phyloP scores from a whole-genome alignment of 2,797 vertebrate species.

The Syngnathus rostellatus region DNA sequence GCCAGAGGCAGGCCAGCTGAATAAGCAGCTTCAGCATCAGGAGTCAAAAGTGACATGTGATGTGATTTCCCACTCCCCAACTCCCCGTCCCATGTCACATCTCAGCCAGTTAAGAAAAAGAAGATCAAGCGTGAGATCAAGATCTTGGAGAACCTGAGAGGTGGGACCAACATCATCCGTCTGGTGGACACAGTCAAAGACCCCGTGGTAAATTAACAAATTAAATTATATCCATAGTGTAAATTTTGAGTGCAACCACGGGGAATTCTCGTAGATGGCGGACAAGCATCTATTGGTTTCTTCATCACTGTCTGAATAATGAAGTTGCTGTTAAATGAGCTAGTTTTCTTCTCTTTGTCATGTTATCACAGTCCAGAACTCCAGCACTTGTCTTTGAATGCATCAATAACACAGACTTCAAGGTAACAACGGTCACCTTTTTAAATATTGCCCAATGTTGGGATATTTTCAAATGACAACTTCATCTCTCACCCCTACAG shows the following conservation, averaged over 20 bases:
- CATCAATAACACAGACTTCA: slow-evolving; percentile 99
- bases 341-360: slow-evolving; percentile 9
- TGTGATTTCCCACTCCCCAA: not conserved
- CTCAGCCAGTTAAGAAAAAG: slow-evolving; percentile 97
- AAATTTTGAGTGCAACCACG: no score
- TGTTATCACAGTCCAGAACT: slow-evolving; percentile 85
- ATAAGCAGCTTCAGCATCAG: slow-evolving; percentile 23
- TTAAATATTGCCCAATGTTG: not conserved
- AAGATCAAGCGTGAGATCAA: slow-evolving; percentile 99
- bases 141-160: slow-evolving; percentile 95
- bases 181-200: slow-evolving; percentile 97
- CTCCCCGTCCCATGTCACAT: not conserved
- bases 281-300: not conserved
- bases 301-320: not conserved
- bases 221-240: not conserved
- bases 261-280: not conserved
- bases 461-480: not conserved
- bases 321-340: not conserved
- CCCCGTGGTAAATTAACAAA: slow-evolving; percentile 78
- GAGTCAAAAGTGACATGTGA: slow-evolving; percentile 8
- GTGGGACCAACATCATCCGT: slow-evolving; percentile 97
- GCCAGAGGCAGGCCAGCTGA: slow-evolving; percentile 8
- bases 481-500: slow-evolving; percentile 60
- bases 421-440: slow-evolving; percentile 68
- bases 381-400: slow-evolving; percentile 97